Evolutionary conservation across 2,888 invertebrate species (phyloP).

Genomic region (Agriopis marginaria): DNA sequence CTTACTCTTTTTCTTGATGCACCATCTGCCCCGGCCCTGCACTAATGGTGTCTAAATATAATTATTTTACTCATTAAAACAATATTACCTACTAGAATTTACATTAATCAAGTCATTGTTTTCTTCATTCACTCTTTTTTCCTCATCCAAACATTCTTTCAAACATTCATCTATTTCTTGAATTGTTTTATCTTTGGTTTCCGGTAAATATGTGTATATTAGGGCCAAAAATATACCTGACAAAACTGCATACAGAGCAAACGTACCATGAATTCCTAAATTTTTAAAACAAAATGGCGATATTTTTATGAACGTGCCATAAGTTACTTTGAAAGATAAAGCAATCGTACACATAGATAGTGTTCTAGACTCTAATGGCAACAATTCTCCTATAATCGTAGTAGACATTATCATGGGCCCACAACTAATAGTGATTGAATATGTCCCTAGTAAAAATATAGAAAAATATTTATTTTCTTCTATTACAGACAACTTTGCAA

Average conservation of each 20-base stretch:
- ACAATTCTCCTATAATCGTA: constrained; percentile 52
- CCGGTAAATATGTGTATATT: constrained; percentile 56
- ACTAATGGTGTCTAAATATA: too few species aligned
- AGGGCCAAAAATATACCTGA: constrained; percentile 40
- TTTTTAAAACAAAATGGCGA: constrained; percentile 51
- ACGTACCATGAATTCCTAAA: constrained; percentile 53
- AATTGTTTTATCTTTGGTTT: constrained; percentile 61
- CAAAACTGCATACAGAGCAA: constrained; percentile 49
- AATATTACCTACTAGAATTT: neutral
- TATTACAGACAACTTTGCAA: constrained; percentile 44
- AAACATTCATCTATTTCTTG: constrained; percentile 54
- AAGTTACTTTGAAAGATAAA: constrained; percentile 23
- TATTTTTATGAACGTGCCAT: constrained; percentile 46
- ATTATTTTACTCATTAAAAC: too few species aligned
- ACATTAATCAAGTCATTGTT: constrained; percentile 15
- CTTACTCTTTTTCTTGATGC: too few species aligned
- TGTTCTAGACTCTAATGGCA: constrained; percentile 51
- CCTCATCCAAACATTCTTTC: constrained; percentile 39
- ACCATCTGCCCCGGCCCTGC: too few species aligned
- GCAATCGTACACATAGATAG: constrained; percentile 45
- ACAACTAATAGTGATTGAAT: constrained; percentile 54
- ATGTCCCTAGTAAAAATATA: constrained; percentile 46
- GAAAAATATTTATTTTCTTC: constrained; percentile 50
- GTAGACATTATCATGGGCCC: constrained; percentile 53
- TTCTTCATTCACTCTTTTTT: constrained; percentile 15